These are phyloP conservation scores for Vimba vimba DNA, from an alignment of 2,113 vertebrate species.

Conservation along the genomic window DNA sequence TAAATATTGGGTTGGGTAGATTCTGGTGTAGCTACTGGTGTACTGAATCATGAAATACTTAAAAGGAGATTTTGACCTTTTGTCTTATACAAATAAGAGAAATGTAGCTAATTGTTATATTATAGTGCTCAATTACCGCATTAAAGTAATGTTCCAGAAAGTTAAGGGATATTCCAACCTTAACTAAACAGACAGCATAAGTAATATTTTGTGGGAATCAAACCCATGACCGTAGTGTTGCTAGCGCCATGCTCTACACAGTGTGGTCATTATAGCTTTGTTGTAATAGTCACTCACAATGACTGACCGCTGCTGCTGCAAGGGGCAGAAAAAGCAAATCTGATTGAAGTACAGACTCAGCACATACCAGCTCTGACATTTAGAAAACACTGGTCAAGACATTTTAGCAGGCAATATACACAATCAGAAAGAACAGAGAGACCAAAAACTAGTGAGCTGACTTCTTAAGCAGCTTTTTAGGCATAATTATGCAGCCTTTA, in stretches of 20 bases:
- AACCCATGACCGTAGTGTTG: background rate
- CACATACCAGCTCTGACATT: slow-evolving; percentile 34
- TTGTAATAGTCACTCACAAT: background rate
- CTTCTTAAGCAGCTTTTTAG: background rate
- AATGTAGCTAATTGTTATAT: background rate
- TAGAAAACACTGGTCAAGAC: slow-evolving; percentile 7
- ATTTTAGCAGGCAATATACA: slow-evolving; percentile 1
- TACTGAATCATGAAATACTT: background rate
- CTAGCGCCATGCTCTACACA: background rate
- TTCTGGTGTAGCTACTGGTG: too few species aligned
- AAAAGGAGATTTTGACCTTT: background rate
- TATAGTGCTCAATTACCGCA: too few species aligned
- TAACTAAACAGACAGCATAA: background rate
- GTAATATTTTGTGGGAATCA: background rate
- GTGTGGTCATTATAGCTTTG: background rate
- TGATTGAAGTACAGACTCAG: slow-evolving; percentile 63
- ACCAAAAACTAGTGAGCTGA: background rate
- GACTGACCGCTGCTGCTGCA: slow-evolving; percentile 53
- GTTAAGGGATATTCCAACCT: background rate
- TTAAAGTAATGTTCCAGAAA: background rate
- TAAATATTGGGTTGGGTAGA: background rate
- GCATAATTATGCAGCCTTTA: background rate
- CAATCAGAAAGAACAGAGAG: background rate
- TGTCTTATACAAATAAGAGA: background rate
- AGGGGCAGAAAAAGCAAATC: slow-evolving; percentile 59